Evolutionary conservation across 2,797 vertebrate species (phyloP).

Genomic region (Todus mexicanus): DNA sequence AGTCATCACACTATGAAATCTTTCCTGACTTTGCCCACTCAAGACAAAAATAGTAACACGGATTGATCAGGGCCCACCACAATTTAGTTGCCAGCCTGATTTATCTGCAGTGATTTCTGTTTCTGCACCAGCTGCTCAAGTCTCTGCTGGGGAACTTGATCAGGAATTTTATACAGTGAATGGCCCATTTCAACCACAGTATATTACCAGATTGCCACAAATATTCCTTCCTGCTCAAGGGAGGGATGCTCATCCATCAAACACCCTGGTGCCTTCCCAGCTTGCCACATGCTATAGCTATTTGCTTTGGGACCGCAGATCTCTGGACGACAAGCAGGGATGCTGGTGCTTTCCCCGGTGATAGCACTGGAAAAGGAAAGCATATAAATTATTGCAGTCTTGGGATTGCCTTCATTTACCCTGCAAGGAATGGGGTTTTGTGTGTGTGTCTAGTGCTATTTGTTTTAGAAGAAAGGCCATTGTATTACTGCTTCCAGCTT

Average conservation of each 20-base stretch:
- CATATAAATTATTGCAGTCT: background rate
- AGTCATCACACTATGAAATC: background rate
- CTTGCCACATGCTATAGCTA: background rate
- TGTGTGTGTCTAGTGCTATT: background rate
- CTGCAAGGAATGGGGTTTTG: background rate
- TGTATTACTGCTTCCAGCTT: background rate
- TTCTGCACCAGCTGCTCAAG: background rate
- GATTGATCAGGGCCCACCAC: background rate
- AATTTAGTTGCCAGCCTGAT: background rate
- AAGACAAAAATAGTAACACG: background rate
- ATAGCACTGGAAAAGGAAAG: background rate
- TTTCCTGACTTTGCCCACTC: background rate
- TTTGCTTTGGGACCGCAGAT: background rate
- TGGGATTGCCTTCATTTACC: background rate
- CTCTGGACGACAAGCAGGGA: background rate
- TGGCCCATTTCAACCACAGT: background rate
- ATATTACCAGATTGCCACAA: background rate
- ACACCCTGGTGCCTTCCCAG: background rate
- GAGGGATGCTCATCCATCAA: background rate
- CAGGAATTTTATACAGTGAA: background rate
- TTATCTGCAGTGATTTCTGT: background rate
- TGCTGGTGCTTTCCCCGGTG: background rate
- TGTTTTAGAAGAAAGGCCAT: background rate
- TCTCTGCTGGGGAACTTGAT: background rate
- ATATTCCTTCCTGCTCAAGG: background rate